Conservation (phyloP, 2,113 vertebrate species). For the Noctilio leporinus region DNA sequence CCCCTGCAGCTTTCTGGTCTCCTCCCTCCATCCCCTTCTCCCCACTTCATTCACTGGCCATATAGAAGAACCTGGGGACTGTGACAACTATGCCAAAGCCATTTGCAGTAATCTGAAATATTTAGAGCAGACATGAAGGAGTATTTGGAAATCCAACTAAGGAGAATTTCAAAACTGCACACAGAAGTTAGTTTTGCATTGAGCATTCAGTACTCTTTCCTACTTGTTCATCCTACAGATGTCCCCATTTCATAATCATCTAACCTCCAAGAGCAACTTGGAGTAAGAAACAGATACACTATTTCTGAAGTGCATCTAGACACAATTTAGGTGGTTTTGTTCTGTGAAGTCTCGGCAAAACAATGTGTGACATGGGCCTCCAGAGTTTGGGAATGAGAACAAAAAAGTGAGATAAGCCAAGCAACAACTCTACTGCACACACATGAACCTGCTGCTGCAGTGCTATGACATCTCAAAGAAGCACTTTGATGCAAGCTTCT, state of each 20-base stretch:
- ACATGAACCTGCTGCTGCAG: conserved; percentile 85
- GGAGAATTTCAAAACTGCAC: conserved; percentile 48
- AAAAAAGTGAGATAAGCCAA: conserved; percentile 82
- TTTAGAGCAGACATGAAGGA: conserved; percentile 53
- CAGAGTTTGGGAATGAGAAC: conserved; percentile 77
- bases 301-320: conserved; percentile 53
- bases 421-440: conserved; percentile 86
- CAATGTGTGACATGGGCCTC: conserved; percentile 81
- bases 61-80: conserved; percentile 58
- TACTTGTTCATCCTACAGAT: conserved; percentile 51
- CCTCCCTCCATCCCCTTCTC: conserved; percentile 25
- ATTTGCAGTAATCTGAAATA: conserved; percentile 43
- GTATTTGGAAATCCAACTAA: conserved; percentile 42
- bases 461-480: conserved; percentile 87
- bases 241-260: conserved; percentile 65
- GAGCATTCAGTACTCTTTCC: conserved; percentile 74
- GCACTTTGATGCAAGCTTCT: conserved; percentile 84
- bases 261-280: conserved; percentile 52
- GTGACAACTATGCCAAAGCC: conserved; percentile 49
- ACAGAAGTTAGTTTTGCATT: conserved; percentile 21
- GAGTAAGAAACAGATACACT: conserved; percentile 52
- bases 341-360: conserved; percentile 75
- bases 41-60: conserved; percentile 45
- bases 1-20: conserved; percentile 42
- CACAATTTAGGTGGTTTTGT: conserved; percentile 53